These are phyloP conservation scores for Neria commutata DNA, from an alignment of 2,888 invertebrate species.

Conservation along the genomic window DNA sequence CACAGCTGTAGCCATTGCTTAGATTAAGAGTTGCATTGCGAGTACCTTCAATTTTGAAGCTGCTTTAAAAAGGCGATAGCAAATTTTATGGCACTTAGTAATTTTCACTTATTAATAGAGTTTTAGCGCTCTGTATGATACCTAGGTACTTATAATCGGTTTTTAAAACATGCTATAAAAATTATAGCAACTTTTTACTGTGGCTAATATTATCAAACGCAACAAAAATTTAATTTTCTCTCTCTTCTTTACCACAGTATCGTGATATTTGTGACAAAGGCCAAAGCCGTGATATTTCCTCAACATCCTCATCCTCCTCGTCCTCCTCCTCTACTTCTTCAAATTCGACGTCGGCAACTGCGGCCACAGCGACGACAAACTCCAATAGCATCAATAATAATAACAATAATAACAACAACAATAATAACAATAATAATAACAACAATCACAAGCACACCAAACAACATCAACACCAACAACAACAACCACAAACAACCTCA, in stretches of 20 bases:
- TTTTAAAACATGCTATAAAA: no score
- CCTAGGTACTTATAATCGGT: no score
- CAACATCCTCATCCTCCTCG: conserved; percentile 44
- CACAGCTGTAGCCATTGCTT: no score
- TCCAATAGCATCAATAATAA: conserved; percentile 31
- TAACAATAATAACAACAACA: conserved; percentile 21
- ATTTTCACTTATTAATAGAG: no score
- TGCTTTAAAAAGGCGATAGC: no score
- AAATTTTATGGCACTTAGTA: no score
- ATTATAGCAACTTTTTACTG: no score
- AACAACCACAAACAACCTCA: conserved; percentile 52
- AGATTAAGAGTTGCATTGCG: no score
- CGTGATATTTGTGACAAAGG: conserved; percentile 70
- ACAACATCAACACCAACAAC: no score
- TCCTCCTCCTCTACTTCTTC: conserved; percentile 32
- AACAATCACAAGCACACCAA: conserved; percentile 42
- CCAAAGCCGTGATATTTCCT: conserved; percentile 62
- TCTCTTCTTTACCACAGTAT: conserved; percentile 64
- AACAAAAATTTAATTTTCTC: not conserved
- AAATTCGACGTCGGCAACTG: conserved; percentile 28
- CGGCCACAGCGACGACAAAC: conserved; percentile 36
- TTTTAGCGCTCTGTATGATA: no score
- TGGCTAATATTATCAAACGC: not conserved
- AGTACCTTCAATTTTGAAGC: no score
- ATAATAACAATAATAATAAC: conserved; percentile 31